Evolutionary conservation across 2,888 invertebrate species (phyloP).

Genomic region (Scaptomyza tumidula): DNA sequence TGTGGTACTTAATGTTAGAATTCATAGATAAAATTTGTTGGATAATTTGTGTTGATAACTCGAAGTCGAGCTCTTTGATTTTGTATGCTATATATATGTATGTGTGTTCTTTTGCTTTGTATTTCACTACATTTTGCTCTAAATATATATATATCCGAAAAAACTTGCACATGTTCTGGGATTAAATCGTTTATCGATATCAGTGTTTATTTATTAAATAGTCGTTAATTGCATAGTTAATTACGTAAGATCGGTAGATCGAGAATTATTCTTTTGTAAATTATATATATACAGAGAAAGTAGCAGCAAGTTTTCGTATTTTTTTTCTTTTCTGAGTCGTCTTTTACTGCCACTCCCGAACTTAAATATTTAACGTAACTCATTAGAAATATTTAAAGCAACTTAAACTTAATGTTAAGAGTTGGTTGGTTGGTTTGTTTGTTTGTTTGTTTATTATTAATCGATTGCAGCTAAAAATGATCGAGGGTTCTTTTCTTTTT

Average conservation of each 20-base stretch:
- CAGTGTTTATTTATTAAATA: constrained; percentile 20
- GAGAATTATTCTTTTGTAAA: constrained; percentile 47
- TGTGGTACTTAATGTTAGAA: constrained; percentile 64
- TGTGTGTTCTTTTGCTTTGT: constrained; percentile 19
- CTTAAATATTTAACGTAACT: constrained; percentile 59
- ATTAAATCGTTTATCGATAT: constrained; percentile 35
- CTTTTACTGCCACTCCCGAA: constrained; percentile 32
- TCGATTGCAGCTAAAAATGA: constrained; percentile 59
- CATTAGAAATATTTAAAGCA: constrained; percentile 74
- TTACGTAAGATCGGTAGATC: constrained; percentile 46
- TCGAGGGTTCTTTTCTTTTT: constrained; percentile 26
- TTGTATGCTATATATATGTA: constrained; percentile 21
- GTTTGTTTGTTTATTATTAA: constrained; percentile 20
- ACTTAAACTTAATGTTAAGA: constrained; percentile 73
- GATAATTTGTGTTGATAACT: constrained; percentile 53
- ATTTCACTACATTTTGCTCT: no score
- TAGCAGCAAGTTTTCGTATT: constrained; percentile 30
- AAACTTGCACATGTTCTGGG: constrained; percentile 36
- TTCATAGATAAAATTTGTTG: constrained; percentile 53
- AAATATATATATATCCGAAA: constrained; percentile 47
- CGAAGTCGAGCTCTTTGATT: constrained; percentile 53
- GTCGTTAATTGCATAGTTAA: constrained; percentile 36
- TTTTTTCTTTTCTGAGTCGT: constrained; percentile 38
- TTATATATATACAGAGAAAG: constrained; percentile 59
- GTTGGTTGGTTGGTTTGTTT: constrained; percentile 43